phyloP scores from a whole-genome alignment of 1,140 invertebrate genomes.

The Hyles vespertilio region DNA sequence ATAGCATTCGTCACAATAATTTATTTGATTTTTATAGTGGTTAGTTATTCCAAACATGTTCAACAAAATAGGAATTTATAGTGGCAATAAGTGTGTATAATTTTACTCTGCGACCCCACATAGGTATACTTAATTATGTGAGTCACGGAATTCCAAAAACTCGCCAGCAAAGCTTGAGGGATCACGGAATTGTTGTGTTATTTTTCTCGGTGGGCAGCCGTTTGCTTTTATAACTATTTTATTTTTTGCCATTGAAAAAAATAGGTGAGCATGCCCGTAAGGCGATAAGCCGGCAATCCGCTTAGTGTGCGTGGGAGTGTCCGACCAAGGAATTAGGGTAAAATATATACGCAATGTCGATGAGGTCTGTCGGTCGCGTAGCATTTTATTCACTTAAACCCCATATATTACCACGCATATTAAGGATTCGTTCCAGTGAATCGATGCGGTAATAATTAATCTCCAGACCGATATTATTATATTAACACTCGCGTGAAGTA shows the following conservation, averaged over 20 bases:
- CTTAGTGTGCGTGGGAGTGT: conserved; percentile 55
- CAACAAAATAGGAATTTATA: conserved; percentile 66
- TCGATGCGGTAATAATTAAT: no score
- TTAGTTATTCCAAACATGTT: conserved; percentile 53
- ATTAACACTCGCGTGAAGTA: no score
- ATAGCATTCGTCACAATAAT: no score
- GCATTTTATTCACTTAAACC: neutral
- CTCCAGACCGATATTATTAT: no score
- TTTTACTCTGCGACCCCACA: conserved; percentile 55
- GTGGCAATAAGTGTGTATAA: conserved; percentile 70
- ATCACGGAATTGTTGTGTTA: conserved; percentile 59
- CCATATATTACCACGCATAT: neutral
- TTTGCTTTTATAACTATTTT: conserved; percentile 54
- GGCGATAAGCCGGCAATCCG: conserved; percentile 68
- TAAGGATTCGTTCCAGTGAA: neutral
- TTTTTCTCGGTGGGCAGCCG: conserved; percentile 49
- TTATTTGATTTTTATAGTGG: neutral
- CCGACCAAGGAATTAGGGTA: conserved; percentile 53
- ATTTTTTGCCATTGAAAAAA: conserved; percentile 62
- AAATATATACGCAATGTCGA: conserved; percentile 49
- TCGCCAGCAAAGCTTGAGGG: conserved; percentile 56
- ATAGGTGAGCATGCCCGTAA: conserved; percentile 58
- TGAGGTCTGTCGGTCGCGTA: no score
- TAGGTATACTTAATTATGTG: conserved; percentile 64
- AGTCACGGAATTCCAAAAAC: conserved; percentile 72